Conservation (phyloP, 2,113 vertebrate species). For the Fulmarus glacialis region DNA sequence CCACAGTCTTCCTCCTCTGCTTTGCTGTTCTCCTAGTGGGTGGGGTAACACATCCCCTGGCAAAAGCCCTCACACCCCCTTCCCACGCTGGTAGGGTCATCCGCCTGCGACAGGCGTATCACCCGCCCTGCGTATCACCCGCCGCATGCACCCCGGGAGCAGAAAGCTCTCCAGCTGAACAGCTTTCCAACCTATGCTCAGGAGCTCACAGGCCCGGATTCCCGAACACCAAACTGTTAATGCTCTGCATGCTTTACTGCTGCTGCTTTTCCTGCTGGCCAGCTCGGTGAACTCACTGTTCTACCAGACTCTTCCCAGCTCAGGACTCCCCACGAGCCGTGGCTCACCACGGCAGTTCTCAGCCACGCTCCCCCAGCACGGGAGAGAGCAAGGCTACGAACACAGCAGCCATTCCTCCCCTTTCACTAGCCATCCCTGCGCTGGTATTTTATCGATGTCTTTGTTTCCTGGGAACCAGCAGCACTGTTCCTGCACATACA, state of each 20-base stretch:
- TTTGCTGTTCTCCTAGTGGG: slow-evolving; percentile 67
- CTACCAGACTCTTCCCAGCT: background rate
- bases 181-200: background rate
- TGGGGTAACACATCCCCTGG: background rate
- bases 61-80: background rate
- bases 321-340: accelerated
- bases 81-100: accelerated
- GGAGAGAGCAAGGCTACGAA: background rate
- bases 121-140: accelerated
- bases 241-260: no score
- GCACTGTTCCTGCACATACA: background rate
- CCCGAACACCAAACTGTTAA: accelerated
- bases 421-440: no score
- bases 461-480: background rate
- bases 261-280: background rate
- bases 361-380: background rate
- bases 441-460: background rate
- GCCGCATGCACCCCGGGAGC: accelerated
- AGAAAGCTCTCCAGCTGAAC: background rate
- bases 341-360: background rate
- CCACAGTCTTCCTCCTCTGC: slow-evolving; percentile 35
- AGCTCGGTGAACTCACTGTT: accelerated
- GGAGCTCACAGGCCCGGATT: background rate
- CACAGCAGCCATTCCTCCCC: background rate
- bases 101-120: accelerated